Evolutionary conservation across 2,888 invertebrate genomes (phyloP), one percentile per base, ranked within the genome.

Genomic region (Lapara coniferarum): DNA sequence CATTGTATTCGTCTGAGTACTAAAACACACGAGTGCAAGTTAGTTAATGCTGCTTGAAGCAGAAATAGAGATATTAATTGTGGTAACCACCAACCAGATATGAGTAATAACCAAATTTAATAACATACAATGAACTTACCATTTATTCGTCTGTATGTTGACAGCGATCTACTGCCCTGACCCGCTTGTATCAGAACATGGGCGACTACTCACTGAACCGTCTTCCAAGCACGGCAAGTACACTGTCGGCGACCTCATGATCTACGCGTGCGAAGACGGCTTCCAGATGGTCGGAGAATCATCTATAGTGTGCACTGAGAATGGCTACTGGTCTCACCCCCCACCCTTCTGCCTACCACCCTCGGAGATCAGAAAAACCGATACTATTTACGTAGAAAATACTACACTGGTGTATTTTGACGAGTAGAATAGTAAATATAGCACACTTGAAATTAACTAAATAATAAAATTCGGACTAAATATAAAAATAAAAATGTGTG

Each of bases 301-400:
- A 0, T 97, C 97, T 73, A 96, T 97, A 77, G 97, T 97, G 63
- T 98, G 98, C 91, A 97, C 97, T 8, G 98, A 98, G 86, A 96
- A 96, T 72, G 98, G 97, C 66, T 96, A 96, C 83, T 98, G 98
- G 98, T 97, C 97, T 2, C 97, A 97, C 86, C 96, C 97, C 30
- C 96, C 97, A 13, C 98, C 98, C 66, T 96, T 96, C 85, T 98
- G 98, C 95, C 78, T 92, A 2, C 87, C 84, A 0, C 90, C 89
- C 0, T 85, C 89, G 0, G 87, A 89, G 53, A 81, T 88, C 13
- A 79, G 82, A 10, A 89, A 88, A 72, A 72, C 89, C 0, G 92
- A 92, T 68, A 92, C 91, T 0, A 92, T 93, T 53, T 89, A 84
- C 59, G 80, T 91, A 58, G 93, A 90, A 67, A 93, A 93, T 63